Percentiles rank a stretch among this genome's conserved stretches.
phyloP scores from a whole-genome alignment of 2,113 vertebrate genomes.

The Pachycephala philippinensis region DNA sequence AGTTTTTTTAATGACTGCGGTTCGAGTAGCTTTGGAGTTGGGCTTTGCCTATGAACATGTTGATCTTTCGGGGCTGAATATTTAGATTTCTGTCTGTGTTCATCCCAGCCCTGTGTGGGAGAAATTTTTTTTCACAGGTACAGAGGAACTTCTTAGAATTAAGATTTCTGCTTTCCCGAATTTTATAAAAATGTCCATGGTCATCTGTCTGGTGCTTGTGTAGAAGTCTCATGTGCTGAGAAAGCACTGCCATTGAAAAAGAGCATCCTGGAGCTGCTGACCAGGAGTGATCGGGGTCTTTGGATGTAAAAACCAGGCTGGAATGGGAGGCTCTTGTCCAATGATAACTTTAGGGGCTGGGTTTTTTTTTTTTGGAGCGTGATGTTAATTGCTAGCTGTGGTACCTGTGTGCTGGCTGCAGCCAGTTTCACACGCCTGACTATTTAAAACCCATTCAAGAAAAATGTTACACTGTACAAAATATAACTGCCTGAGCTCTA shows the following conservation, averaged over 20 bases:
- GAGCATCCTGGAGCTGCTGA: not conserved
- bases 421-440: not conserved
- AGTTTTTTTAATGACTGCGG: not conserved
- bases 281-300: rapidly evolving
- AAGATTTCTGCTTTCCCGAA: not conserved
- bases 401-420: not conserved
- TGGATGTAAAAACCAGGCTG: not conserved
- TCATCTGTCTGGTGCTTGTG: not conserved
- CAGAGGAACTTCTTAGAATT: not conserved
- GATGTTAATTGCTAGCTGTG: not conserved
- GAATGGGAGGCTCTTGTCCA: not conserved
- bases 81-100: not conserved
- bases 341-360: not conserved
- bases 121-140: not conserved
- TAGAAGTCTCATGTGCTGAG: not conserved
- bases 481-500: not conserved
- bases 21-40: not conserved
- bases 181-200: not conserved
- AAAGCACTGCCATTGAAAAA: rapidly evolving
- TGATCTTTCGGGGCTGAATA: not conserved
- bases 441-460: constrained; percentile 33
- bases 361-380: rapidly evolving
- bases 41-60: not conserved
- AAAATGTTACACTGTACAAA: not conserved
- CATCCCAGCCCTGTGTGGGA: not conserved